phyloP scores from a whole-genome alignment of 2,113 vertebrate species.

The Eolophus roseicapilla region DNA sequence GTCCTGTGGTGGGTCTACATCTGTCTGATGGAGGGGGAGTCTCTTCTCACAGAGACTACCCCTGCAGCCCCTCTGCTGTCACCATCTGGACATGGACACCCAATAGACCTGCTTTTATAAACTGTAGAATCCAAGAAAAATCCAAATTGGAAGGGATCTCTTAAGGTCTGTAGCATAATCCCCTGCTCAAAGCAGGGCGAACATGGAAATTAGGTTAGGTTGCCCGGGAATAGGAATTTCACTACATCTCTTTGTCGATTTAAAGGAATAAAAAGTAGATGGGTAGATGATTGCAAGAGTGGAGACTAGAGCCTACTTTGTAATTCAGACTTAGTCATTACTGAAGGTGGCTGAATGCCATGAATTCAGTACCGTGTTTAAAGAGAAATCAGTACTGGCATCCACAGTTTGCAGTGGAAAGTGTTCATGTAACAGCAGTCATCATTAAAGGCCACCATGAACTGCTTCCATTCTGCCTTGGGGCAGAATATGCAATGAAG shows the following conservation, averaged over 20 bases:
- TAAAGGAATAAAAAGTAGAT: neutral
- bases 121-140: neutral
- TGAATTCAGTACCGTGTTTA: neutral
- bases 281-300: neutral
- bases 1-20: neutral
- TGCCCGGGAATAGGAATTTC: neutral
- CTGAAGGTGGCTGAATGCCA: neutral
- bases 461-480: neutral
- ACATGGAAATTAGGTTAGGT: neutral
- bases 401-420: neutral
- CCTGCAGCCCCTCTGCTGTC: neutral
- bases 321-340: neutral
- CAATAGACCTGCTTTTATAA: neutral
- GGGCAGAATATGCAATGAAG: neutral
- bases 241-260: neutral
- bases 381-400: neutral
- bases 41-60: neutral
- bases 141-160: neutral
- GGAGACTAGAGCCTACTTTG: neutral
- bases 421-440: neutral
- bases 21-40: neutral
- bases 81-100: neutral
- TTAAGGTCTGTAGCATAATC: neutral
- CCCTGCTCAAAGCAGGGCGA: neutral
- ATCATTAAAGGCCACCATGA: neutral